phyloP scores from a whole-genome alignment of 2,113 vertebrate genomes.

The Colossoma macropomum region DNA sequence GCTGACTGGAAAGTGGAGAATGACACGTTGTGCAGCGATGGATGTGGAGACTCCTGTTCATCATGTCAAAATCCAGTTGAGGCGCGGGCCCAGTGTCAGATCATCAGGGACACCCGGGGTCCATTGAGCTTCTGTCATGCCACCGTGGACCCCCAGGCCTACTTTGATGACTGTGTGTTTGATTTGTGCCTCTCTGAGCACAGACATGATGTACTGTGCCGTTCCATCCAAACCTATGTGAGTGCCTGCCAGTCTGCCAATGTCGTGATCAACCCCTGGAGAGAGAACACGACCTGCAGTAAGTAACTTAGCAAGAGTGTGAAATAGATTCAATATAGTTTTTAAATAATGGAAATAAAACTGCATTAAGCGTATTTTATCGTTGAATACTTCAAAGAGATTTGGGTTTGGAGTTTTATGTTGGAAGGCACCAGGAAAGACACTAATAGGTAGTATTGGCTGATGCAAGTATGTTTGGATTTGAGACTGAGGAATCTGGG shows the following conservation, averaged over 20 bases:
- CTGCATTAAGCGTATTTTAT: too few relatives aligned
- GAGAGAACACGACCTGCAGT: conserved; percentile 68
- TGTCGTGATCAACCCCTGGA: conserved; percentile 66
- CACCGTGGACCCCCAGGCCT: conserved; percentile 55
- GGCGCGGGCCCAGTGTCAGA: conserved; percentile 54
- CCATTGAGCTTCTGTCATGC: conserved; percentile 68
- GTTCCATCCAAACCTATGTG: conserved; percentile 63
- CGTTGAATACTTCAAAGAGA: too few relatives aligned
- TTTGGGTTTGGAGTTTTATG: too few relatives aligned
- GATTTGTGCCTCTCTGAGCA: conserved; percentile 66
- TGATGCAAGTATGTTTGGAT: too few relatives aligned
- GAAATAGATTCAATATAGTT: too few relatives aligned
- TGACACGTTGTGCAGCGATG: conserved; percentile 54
- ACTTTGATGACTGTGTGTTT: conserved; percentile 65
- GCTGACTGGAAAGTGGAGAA: conserved; percentile 60
- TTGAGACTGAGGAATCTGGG: too few relatives aligned
- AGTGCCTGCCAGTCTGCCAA: conserved; percentile 68
- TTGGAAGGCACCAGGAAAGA: too few relatives aligned
- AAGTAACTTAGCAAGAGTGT: too few relatives aligned
- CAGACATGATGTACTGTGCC: conserved; percentile 58
- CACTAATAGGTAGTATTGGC: too few relatives aligned
- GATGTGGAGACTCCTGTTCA: conserved; percentile 52
- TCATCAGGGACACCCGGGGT: conserved; percentile 58
- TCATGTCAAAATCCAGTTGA: conserved; percentile 46
- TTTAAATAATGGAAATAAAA: too few relatives aligned